A percentile compares a stretch with the other conserved stretches of the same genome.
These are phyloP conservation scores for Synergus japonicus DNA, from an alignment of 2,888 invertebrate genomes.

Conservation along the genomic window DNA sequence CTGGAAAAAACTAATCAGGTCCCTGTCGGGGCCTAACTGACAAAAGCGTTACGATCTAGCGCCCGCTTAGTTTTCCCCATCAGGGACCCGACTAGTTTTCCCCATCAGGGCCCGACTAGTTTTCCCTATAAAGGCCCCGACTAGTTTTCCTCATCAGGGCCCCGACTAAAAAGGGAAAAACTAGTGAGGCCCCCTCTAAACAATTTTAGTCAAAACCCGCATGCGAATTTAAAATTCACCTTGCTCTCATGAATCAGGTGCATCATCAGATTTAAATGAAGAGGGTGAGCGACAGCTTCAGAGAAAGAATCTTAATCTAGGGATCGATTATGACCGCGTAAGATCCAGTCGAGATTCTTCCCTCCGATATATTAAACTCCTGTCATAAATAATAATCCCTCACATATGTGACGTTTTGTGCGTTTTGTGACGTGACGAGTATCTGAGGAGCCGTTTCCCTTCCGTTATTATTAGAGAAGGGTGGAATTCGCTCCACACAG, in stretches of 20 bases:
- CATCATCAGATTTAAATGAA: not conserved
- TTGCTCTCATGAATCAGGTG: conserved; percentile 2
- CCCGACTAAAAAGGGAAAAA: no score
- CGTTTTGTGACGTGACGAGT: conserved; percentile 41
- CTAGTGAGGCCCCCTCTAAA: no score
- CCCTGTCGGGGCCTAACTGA: no score
- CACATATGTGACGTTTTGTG: conserved; percentile 39
- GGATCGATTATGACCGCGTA: not conserved
- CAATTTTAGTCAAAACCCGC: no score
- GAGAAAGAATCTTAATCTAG: not conserved
- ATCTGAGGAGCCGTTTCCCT: conserved; percentile 43
- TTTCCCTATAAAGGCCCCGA: no score
- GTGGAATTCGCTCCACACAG: conserved; percentile 28
- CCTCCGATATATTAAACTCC: conserved; percentile 21
- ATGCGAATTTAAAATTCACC: no score
- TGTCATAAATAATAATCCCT: conserved; percentile 34
- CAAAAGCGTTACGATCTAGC: no score
- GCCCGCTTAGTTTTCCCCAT: no score
- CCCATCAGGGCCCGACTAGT: no score
- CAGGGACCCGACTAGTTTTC: no score
- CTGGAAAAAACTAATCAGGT: no score
- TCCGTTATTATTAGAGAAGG: conserved; percentile 25
- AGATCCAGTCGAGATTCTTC: not conserved
- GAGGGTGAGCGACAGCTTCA: not conserved
- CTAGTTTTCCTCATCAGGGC: no score